Percentiles rank a stretch among this genome's conserved stretches.
Evolutionary conservation across 2,113 vertebrate species (phyloP).

Genomic region (Tringa solitaria): DNA sequence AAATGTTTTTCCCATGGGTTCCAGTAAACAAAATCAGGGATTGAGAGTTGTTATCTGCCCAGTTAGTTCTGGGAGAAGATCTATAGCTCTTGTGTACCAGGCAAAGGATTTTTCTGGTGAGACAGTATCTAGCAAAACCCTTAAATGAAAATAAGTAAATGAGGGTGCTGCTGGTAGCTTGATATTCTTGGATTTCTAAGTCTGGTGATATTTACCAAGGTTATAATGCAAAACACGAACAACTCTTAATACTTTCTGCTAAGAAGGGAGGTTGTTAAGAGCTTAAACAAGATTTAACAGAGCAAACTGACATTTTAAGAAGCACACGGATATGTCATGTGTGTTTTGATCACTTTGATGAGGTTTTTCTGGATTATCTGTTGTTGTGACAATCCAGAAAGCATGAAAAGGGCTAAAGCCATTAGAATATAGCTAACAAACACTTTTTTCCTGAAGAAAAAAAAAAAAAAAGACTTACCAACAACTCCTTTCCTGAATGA

Average conservation of each 20-base stretch:
- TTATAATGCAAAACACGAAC: neutral
- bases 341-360: neutral
- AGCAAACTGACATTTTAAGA: conserved; percentile 2
- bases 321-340: neutral
- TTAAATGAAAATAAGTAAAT: neutral
- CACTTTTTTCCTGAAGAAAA: neutral
- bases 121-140: neutral
- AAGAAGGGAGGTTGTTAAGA: neutral
- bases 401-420: neutral
- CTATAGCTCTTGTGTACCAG: neutral
- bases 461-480: neutral
- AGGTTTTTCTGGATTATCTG: neutral
- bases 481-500: neutral
- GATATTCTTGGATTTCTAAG: neutral
- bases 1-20: neutral
- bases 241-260: neutral
- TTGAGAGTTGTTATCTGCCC: neutral
- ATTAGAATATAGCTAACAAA: neutral
- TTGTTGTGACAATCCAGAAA: neutral
- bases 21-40: neutral
- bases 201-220: conserved; percentile 2
- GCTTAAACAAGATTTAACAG: neutral
- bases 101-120: neutral
- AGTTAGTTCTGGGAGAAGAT: neutral
- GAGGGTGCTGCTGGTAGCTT: neutral